Evolutionary conservation across 1,140 invertebrate genomes (phyloP), one percentile per base, ranked within the genome.

Genomic region (Drosophila yakuba): DNA sequence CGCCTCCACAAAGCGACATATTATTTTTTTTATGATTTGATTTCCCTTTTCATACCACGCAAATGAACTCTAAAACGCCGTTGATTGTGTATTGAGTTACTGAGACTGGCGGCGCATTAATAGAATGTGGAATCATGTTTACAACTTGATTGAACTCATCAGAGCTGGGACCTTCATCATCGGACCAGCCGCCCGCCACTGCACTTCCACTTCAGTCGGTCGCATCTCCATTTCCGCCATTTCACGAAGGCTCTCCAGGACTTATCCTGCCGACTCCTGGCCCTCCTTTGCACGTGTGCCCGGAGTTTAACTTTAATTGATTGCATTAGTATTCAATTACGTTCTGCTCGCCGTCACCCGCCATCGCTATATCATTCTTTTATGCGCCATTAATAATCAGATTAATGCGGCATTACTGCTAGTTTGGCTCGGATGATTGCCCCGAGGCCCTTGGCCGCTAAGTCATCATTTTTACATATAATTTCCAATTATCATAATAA

Each of bases 111-210:
- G 73, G 52, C 76, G 73, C 75, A 85, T 80, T 66, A 84, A 84
- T 79, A 66, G 66, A 79, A 81, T 85, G 73, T 72, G 83, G 86
- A 86, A 82, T 85, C 83, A 86, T 86, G 83, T 86, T 86, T 86
- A 88, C 83, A 86, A 88, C 83, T 82, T 86, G 78, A 86, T 86
- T 86, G 83, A 86, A 86, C 83, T 86, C 83, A 86, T 86, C 83
- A 88, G 78, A 32, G 7, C 32, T 32, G 32, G 32, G 32, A 32
- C 32, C 32, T 32, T 32, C 12, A 14, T 39, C 61, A 63, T 72
- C 43, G 67, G 52, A 66, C 60, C 23, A 39, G 36, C 17, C 74
- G 25, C 17, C 43, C 74, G 25, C 17, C 43, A 32, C n/a, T 25
- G 28, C 20, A 45, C 32, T 28, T 35, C 32, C 48, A n/a, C 23